A percentile compares a stretch with the other conserved stretches of the same genome.
phyloP scores from a whole-genome alignment of 2,113 vertebrate genomes.

The Todiramphus chloris region DNA sequence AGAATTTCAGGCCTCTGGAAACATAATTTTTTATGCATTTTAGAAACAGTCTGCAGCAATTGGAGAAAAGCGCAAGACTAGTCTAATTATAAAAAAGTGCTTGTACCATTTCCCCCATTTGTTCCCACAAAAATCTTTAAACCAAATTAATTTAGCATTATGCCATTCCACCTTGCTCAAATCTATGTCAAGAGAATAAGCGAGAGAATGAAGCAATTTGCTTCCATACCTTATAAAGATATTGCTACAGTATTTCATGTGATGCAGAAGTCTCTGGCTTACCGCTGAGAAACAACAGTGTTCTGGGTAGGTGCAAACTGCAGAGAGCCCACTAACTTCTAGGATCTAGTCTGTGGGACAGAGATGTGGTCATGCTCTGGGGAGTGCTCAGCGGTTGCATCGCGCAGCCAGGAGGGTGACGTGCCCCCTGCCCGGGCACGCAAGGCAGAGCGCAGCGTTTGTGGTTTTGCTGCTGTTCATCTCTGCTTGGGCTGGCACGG shows the following conservation, averaged over 20 bases:
- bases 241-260: neutral
- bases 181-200: neutral
- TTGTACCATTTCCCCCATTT: neutral
- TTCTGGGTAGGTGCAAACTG: neutral
- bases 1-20: neutral
- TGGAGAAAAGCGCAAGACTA: neutral
- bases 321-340: neutral
- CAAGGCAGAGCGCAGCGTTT: no score
- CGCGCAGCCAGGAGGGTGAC: accelerated
- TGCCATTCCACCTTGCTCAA: neutral
- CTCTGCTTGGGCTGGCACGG: neutral
- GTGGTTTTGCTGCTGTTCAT: neutral
- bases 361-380: accelerated
- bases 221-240: neutral
- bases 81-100: neutral
- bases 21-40: neutral
- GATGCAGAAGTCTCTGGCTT: neutral
- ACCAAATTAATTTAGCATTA: neutral
- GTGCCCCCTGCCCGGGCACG: accelerated
- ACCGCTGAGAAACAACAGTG: accelerated
- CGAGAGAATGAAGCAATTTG: neutral
- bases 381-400: neutral
- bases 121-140: neutral
- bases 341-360: neutral
- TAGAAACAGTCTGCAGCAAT: neutral